Evolutionary conservation across 2,888 invertebrate species (phyloP).

Genomic region (Cheilosia pagana): DNA sequence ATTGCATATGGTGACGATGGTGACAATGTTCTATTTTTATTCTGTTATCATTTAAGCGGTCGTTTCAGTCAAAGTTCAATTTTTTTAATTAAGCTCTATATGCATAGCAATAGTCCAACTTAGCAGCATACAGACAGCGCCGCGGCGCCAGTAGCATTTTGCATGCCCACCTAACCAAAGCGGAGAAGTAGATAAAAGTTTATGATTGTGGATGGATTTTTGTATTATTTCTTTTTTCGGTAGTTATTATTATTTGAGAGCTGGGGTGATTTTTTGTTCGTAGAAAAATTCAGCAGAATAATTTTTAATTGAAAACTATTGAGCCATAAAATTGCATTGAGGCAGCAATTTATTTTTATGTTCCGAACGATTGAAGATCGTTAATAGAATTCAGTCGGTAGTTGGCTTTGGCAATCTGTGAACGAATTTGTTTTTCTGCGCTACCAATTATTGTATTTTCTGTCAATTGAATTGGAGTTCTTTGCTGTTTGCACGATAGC

Average conservation of each 20-base stretch:
- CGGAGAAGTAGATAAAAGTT: too few species aligned
- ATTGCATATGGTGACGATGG: too few species aligned
- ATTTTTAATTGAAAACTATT: slow-evolving; percentile 7
- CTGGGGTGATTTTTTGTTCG: background rate
- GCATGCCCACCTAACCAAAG: too few species aligned
- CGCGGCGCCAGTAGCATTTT: too few species aligned
- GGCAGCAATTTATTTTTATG: background rate
- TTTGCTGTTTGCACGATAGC: background rate
- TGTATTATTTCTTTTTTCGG: background rate
- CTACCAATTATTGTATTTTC: background rate
- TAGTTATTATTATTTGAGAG: background rate
- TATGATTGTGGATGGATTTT: background rate
- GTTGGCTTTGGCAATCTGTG: slow-evolving; percentile 9
- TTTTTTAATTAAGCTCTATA: too few species aligned
- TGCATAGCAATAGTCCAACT: too few species aligned
- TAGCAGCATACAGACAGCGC: too few species aligned
- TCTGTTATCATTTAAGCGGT: too few species aligned
- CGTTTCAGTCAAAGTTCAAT: too few species aligned
- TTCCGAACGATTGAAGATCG: slow-evolving; percentile 1
- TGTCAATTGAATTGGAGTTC: slow-evolving; percentile 3
- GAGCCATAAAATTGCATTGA: slow-evolving; percentile 22
- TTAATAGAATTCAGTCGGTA: slow-evolving; percentile 28
- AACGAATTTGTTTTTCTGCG: slow-evolving; percentile 1
- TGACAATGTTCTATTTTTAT: too few species aligned
- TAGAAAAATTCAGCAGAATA: background rate